These are phyloP conservation scores for Microctenopoma stevenorrisi DNA, from an alignment of 2,797 vertebrate species.

Conservation along the genomic window DNA sequence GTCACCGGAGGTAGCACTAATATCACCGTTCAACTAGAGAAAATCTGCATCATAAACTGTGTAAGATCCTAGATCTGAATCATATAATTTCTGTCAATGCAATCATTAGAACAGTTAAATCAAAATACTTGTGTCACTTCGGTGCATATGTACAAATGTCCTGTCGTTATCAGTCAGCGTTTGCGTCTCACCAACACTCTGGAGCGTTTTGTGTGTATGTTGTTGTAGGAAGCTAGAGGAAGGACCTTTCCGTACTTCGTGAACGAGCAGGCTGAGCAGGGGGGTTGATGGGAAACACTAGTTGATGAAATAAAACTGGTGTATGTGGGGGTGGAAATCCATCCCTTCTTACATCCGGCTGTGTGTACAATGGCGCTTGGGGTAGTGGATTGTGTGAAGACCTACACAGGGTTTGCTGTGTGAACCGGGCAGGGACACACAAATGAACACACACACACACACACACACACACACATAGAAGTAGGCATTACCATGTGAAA, in stretches of 20 bases:
- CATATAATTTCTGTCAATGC: too few species aligned
- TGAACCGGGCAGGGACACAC: conserved; percentile 57
- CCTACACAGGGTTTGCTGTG: conserved; percentile 43
- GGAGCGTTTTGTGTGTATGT: too few species aligned
- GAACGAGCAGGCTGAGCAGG: conserved; percentile 11
- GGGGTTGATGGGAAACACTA: conserved; percentile 37
- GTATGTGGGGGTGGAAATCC: conserved; percentile 43
- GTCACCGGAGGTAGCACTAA: too few species aligned
- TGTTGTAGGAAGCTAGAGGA: not conserved
- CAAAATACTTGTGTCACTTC: too few species aligned
- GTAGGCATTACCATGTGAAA: conserved; percentile 78
- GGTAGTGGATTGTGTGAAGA: conserved; percentile 22
- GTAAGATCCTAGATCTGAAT: not conserved
- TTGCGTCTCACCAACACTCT: too few species aligned
- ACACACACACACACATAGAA: conserved; percentile 23
- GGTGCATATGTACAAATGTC: too few species aligned
- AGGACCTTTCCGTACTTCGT: not conserved
- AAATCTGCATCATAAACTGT: not conserved
- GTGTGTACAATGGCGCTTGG: conserved; percentile 38
- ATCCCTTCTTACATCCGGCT: conserved; percentile 43
- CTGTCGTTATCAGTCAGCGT: too few species aligned
- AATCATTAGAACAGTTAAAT: too few species aligned
- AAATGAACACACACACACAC: conserved; percentile 37
- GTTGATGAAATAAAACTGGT: conserved; percentile 43
- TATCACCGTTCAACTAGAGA: not conserved